Conservation (phyloP, 2,113 vertebrate species). For the pig (Sus scrofa) region T2T-Sscrofa CM000817.6:154945001-154945500, state of each 20-base stretch:
- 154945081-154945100: no score
- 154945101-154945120: no score
- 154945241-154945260: neutral
- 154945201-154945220: slow-evolving; percentile 14
- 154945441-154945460: neutral
- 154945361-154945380: neutral
- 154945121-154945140: no score
- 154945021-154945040: no score
- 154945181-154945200: neutral
- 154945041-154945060: no score
- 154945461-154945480: neutral
- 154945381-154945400: neutral
- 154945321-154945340: neutral
- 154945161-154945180: no score
- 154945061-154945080: no score
- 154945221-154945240: slow-evolving; percentile 27
- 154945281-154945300: neutral
- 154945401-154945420: neutral
- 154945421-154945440: neutral
- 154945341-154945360: neutral
- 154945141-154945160: no score
- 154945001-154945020: no score
- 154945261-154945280: neutral
- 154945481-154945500: neutral
- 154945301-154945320: neutral